Conservation (phyloP, 2,113 vertebrate species). For the Neomonachus schauinslandi region DNA sequence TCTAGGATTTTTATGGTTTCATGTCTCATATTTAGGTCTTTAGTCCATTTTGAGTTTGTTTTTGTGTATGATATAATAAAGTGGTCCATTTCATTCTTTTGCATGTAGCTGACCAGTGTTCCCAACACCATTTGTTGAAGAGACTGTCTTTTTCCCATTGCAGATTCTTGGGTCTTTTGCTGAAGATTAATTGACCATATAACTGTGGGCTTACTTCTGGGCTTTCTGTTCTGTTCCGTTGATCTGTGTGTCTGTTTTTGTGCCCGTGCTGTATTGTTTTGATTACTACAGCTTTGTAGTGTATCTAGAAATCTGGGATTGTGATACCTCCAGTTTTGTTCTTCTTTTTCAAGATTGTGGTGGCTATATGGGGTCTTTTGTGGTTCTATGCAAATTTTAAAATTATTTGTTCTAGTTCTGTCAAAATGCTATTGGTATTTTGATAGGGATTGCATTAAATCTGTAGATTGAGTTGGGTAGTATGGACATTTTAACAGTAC, state of each 20-base stretch:
- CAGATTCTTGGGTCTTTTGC: background rate
- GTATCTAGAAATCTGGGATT: background rate
- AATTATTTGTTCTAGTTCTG: background rate
- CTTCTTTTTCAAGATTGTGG: background rate
- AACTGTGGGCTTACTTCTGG: background rate
- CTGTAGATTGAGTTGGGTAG: background rate
- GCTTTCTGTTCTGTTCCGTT: background rate
- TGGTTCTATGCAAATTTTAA: background rate
- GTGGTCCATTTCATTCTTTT: background rate
- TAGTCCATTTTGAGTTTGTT: background rate
- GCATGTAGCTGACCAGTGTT: background rate
- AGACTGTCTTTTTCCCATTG: background rate
- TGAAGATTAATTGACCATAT: background rate
- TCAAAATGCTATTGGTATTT: background rate
- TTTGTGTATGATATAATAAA: background rate
- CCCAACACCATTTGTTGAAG: background rate
- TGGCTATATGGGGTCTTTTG: background rate
- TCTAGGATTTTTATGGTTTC: background rate
- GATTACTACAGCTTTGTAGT: background rate
- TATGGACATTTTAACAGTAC: background rate
- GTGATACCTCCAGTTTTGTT: background rate
- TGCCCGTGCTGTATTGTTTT: background rate
- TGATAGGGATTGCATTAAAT: background rate
- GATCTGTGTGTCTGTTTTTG: background rate
- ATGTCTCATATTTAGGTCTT: background rate